Evolutionary conservation across 1,140 invertebrate species (phyloP).

Genomic region (Ylistrum balloti): DNA sequence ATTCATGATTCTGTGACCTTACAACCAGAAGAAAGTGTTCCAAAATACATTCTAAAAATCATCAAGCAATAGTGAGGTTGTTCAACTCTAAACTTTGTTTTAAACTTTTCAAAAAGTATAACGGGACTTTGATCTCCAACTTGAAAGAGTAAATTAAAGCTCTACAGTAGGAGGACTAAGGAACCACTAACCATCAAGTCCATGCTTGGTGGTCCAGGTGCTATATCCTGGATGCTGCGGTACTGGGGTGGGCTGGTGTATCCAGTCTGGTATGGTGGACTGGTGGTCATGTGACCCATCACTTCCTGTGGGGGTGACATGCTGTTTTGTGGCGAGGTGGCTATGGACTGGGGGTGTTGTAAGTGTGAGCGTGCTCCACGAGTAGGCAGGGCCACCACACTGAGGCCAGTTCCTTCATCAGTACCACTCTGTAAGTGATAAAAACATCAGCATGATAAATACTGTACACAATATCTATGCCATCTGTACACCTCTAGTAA

Average conservation of each 20-base stretch:
- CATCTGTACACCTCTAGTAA: neutral
- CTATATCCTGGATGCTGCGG: neutral
- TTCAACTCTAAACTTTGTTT: too few species aligned
- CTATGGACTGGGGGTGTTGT: neutral
- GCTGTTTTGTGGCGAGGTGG: constrained; percentile 3
- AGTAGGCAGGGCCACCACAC: neutral
- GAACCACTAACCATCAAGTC: neutral
- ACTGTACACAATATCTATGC: neutral
- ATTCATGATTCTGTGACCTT: too few species aligned
- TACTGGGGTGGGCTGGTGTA: constrained; percentile 49
- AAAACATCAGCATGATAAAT: neutral
- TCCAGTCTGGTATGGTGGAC: constrained; percentile 48
- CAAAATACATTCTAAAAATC: too few species aligned
- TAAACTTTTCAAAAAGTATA: too few species aligned
- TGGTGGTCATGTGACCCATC: constrained; percentile 16
- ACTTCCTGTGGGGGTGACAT: constrained; percentile 34
- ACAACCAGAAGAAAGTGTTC: too few species aligned
- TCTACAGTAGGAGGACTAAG: too few species aligned
- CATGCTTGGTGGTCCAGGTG: constrained; percentile 36
- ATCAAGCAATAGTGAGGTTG: too few species aligned
- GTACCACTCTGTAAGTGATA: constrained; percentile 11
- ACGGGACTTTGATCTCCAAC: too few species aligned
- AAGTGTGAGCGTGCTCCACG: neutral
- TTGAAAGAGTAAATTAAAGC: too few species aligned
- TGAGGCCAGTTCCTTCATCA: neutral